phyloP scores from a whole-genome alignment of 2,888 invertebrate species.

The Heliconius hortense region DNA sequence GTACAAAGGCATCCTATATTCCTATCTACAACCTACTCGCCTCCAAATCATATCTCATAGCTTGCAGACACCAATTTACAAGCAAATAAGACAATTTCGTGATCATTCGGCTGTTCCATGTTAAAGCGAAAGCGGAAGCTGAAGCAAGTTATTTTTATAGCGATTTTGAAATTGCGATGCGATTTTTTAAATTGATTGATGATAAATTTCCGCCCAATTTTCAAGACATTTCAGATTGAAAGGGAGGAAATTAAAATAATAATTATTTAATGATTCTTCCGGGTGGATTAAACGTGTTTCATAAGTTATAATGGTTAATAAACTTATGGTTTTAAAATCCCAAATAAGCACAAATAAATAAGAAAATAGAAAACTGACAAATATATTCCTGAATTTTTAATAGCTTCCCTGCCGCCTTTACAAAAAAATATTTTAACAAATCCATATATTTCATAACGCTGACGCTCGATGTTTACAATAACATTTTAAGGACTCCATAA shows the following conservation, averaged over 20 bases:
- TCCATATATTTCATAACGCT: slow-evolving; percentile 13
- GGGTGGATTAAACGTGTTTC: too few relatives aligned
- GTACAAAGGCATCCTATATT: slow-evolving; percentile 35
- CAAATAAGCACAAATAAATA: neutral
- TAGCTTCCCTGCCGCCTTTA: neutral
- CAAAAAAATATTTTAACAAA: neutral
- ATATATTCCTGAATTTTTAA: neutral
- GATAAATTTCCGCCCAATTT: too few relatives aligned
- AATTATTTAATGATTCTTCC: too few relatives aligned
- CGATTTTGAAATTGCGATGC: too few relatives aligned
- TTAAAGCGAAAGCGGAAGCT: slow-evolving; percentile 30
- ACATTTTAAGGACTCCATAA: slow-evolving; percentile 24
- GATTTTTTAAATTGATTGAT: too few relatives aligned
- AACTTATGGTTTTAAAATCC: too few relatives aligned
- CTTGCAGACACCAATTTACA: slow-evolving; percentile 50
- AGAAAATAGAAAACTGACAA: neutral
- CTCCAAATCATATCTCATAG: slow-evolving; percentile 45
- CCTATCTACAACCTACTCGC: slow-evolving; percentile 35
- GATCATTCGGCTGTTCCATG: slow-evolving; percentile 39
- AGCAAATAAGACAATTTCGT: slow-evolving; percentile 53
- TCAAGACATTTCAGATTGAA: too few relatives aligned
- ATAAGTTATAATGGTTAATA: too few relatives aligned
- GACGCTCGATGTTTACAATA: slow-evolving; percentile 17
- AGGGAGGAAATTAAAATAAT: too few relatives aligned
- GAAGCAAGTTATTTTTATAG: neutral